Conservation (phyloP, 2,113 vertebrate species). For the Anolis sagrei region DNA sequence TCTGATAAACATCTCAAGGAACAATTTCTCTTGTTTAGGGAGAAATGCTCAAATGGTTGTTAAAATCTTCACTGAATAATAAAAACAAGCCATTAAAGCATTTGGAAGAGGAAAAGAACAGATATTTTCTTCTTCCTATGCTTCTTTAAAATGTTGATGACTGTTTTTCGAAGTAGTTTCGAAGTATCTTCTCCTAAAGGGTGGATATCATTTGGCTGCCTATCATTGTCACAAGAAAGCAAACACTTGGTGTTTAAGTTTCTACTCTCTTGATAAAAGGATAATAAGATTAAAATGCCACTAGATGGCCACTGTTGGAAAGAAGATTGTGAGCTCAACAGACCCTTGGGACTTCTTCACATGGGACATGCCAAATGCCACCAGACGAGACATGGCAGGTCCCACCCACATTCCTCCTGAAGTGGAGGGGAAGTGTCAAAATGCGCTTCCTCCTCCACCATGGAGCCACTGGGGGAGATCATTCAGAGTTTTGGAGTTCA, state of each 20-base stretch:
- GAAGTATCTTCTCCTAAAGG: conserved; percentile 22
- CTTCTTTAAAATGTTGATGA: conserved; percentile 52
- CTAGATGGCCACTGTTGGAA: neutral
- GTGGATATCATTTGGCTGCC: conserved; percentile 38
- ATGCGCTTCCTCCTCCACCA: too few species aligned
- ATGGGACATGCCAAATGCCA: too few species aligned
- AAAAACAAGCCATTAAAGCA: conserved; percentile 28
- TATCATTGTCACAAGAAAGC: conserved; percentile 52
- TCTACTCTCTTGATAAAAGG: conserved; percentile 37
- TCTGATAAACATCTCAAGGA: neutral
- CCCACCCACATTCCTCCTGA: too few species aligned
- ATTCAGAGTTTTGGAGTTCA: too few species aligned
- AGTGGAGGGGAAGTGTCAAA: too few species aligned
- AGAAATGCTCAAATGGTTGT: conserved; percentile 18
- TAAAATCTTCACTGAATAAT: conserved; percentile 9
- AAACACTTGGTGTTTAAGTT: conserved; percentile 53
- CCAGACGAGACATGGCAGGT: too few species aligned
- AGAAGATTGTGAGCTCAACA: too few species aligned
- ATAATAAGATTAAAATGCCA: conserved; percentile 12
- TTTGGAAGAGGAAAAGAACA: conserved; percentile 22
- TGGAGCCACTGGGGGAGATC: too few species aligned
- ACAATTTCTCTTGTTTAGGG: neutral
- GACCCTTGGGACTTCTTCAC: too few species aligned
- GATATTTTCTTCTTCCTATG: conserved; percentile 35
- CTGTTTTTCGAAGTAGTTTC: too few species aligned